Conservation (phyloP, 2,888 invertebrate genomes). For the Dyspetes luteomarginatus region DNA sequence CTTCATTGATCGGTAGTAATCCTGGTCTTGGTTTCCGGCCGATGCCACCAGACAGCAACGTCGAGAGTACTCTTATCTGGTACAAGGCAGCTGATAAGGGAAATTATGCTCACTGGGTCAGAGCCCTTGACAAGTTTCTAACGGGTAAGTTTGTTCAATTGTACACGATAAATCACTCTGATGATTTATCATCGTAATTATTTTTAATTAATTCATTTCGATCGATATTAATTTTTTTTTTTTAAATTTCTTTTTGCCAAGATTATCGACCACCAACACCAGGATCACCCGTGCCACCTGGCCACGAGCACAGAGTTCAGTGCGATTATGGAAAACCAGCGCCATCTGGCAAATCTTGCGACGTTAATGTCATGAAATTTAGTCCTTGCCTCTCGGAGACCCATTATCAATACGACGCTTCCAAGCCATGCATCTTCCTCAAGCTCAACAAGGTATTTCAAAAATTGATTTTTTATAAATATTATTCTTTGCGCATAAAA, state of each 20-base stretch:
- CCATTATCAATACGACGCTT: slow-evolving; percentile 93
- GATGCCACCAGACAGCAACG: slow-evolving; percentile 95
- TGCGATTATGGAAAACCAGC: slow-evolving; percentile 88
- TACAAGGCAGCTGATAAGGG: slow-evolving; percentile 92
- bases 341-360: slow-evolving; percentile 90
- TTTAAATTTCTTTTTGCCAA: slow-evolving; percentile 70
- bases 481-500: not conserved
- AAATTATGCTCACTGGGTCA: slow-evolving; percentile 92
- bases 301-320: slow-evolving; percentile 86
- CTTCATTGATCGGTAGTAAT: slow-evolving; percentile 95
- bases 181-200: not conserved
- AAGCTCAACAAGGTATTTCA: slow-evolving; percentile 95
- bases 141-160: slow-evolving; percentile 87
- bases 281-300: slow-evolving; percentile 53
- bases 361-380: slow-evolving; percentile 90
- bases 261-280: slow-evolving; percentile 79
- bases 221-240: slow-evolving; percentile 7
- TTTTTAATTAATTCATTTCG: not conserved
- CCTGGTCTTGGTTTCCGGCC: slow-evolving; percentile 99
- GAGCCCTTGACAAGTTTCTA: slow-evolving; percentile 90
- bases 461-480: not conserved
- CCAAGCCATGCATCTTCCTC: slow-evolving; percentile 97
- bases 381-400: slow-evolving; percentile 90
- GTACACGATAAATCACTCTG: too few relatives aligned
- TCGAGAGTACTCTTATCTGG: slow-evolving; percentile 98